Evolutionary conservation across 2,888 invertebrate genomes (phyloP).

Genomic region (Steromphala cineraria): DNA sequence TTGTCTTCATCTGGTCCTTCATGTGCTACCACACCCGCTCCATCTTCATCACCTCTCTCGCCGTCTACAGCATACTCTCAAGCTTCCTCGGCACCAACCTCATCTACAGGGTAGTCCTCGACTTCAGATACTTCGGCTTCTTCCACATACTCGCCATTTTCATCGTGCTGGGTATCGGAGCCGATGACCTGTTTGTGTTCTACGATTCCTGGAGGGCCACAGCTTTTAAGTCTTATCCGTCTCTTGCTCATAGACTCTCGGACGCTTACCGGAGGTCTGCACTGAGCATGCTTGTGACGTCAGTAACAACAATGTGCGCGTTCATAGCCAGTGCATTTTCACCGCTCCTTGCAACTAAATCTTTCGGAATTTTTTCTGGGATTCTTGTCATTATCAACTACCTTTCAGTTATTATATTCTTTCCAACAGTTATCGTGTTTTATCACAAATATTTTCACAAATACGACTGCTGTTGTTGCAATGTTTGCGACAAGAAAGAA

Average conservation of each 20-base stretch:
- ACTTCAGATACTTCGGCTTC: no score
- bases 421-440: slow-evolving; percentile 52
- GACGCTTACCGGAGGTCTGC: slow-evolving; percentile 54
- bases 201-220: slow-evolving; percentile 58
- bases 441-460: slow-evolving; percentile 54
- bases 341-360: slow-evolving; percentile 57
- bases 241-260: slow-evolving; percentile 51
- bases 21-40: slow-evolving; percentile 57
- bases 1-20: slow-evolving; percentile 53
- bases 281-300: slow-evolving; percentile 58
- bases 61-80: slow-evolving; percentile 49
- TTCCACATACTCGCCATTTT: slow-evolving; percentile 59
- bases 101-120: slow-evolving; percentile 52
- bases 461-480: background rate
- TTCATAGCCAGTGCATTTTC: slow-evolving; percentile 60
- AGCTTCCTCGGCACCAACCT: slow-evolving; percentile 59
- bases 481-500: background rate
- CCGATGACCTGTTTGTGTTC: slow-evolving; percentile 62
- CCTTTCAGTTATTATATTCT: slow-evolving; percentile 58
- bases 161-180: slow-evolving; percentile 60
- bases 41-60: slow-evolving; percentile 50
- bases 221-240: slow-evolving; percentile 37
- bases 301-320: slow-evolving; percentile 57
- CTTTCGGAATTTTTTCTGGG: slow-evolving; percentile 65
- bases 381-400: slow-evolving; percentile 59